These are phyloP conservation scores for Barnardius zonarius DNA, from an alignment of 2,113 vertebrate species.

Conservation along the genomic window DNA sequence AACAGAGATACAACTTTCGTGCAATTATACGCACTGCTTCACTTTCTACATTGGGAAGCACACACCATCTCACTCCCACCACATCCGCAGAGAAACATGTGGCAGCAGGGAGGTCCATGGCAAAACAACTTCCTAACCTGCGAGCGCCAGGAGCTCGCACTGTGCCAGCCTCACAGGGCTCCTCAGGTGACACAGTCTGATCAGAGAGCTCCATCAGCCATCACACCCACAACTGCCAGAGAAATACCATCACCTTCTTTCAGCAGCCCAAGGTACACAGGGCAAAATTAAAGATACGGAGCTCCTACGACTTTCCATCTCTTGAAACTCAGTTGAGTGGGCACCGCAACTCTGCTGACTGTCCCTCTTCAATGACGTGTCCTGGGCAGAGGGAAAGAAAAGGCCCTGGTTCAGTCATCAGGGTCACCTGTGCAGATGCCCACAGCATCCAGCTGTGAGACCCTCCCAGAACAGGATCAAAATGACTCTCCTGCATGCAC, in stretches of 20 bases:
- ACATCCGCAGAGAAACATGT: background rate
- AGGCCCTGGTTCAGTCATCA: background rate
- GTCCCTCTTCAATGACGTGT: rapidly evolving
- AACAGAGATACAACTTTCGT: slow-evolving; percentile 39
- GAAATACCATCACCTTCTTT: background rate
- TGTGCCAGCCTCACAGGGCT: rapidly evolving
- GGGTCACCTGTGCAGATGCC: background rate
- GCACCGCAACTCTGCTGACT: background rate
- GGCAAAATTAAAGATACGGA: background rate
- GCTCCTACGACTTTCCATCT: background rate
- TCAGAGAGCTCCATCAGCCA: background rate
- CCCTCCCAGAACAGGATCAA: background rate
- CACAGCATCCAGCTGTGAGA: background rate
- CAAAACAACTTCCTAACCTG: background rate
- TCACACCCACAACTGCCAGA: background rate
- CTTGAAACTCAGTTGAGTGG: background rate
- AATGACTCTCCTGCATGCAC: background rate
- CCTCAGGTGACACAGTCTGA: background rate
- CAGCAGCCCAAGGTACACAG: background rate
- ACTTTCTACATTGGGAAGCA: slow-evolving; percentile 1
- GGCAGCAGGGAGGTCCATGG: background rate
- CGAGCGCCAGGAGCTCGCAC: background rate
- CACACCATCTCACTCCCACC: slow-evolving; percentile 2
- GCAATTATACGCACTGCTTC: slow-evolving; percentile 11
- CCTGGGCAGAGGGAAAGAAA: background rate